These are phyloP conservation scores for Holacanthus passer DNA, from an alignment of 2,113 vertebrate species.

Conservation along the genomic window DNA sequence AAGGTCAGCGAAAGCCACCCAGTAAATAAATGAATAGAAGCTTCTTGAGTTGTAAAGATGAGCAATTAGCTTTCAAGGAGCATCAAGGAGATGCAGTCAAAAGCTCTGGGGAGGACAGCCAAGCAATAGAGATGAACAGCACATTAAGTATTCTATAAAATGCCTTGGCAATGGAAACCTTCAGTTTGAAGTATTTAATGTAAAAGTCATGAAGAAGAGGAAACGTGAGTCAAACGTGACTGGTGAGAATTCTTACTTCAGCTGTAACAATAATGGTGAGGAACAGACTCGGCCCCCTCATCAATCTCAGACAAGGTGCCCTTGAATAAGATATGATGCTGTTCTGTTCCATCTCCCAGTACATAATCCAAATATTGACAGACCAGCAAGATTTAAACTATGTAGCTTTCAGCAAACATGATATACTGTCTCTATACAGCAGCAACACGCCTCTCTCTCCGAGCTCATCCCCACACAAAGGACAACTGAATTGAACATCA, in stretches of 20 bases:
- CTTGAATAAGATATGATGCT: slow-evolving; percentile 36
- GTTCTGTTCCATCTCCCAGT: not conserved
- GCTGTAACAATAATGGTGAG: not conserved
- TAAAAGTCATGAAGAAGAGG: not conserved
- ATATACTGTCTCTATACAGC: not conserved
- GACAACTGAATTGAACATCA: slow-evolving; percentile 17
- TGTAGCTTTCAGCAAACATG: not conserved
- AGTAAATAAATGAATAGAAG: not conserved
- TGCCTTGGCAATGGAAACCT: not conserved
- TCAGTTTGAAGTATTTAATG: not conserved
- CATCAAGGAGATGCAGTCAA: not conserved
- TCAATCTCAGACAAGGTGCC: slow-evolving; percentile 56
- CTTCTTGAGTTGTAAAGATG: not conserved
- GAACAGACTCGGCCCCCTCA: slow-evolving; percentile 12
- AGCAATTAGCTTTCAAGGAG: slow-evolving; percentile 31
- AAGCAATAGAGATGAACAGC: not conserved
- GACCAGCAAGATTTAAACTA: slow-evolving; percentile 15
- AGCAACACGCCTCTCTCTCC: not conserved
- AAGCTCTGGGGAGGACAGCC: not conserved
- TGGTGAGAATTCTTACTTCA: not conserved
- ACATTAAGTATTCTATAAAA: not conserved
- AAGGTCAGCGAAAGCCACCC: not conserved
- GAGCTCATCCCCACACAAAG: not conserved
- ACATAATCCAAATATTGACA: slow-evolving; percentile 30
- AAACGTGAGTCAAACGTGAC: not conserved